Evolutionary conservation across 2,797 vertebrate species (phyloP), one percentile per base, ranked within the genome.

Genomic region (Champsocephalus esox): DNA sequence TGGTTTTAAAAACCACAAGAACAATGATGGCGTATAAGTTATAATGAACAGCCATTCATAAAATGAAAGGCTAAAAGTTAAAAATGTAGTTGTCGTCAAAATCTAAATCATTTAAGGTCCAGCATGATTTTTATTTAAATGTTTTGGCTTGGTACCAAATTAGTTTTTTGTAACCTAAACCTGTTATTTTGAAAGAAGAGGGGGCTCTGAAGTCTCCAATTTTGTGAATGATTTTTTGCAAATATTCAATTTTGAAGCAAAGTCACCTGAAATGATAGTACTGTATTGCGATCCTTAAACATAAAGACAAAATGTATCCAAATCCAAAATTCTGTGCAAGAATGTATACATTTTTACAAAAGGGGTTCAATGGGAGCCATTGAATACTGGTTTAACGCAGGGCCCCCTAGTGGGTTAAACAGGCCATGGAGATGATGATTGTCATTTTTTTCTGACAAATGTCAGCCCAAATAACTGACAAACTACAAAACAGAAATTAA

Each of bases 231-330:
- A 38, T 38, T 38, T 38, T 9, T 2, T 38, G 34, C 34, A 38
- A 14, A 49, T 28, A 12, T 64, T 16, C 17, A 32, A 8, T 44
- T 51, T 49, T 28, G 28, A 28, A 28, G 4, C 28, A 5, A 28
- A 56, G 52, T 69, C 17, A 49, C 17, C 14, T n/a, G 45, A 50
- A 5, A 51, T 62, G 45, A 68, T 28, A 48, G 70, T 34, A 19
- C 19, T 19, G 19, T 19, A 38, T 17, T 34, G 13, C 12, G 41
- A 2, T n/a, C 60, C 34, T 3, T 16, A 24, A 38, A 2, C 7
- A 19, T 3, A 62, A 19, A 19, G 41, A 51, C 2, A 38, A 28
- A 14, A 38, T 9, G 17, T 3, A 21, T 61, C 49, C 17, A 46
- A 14, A 63, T 21, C 45, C 46, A 5, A 46, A 28, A 28, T 21